Conservation (phyloP, 2,888 invertebrate genomes). For the Drosophila macrospina region DNA sequence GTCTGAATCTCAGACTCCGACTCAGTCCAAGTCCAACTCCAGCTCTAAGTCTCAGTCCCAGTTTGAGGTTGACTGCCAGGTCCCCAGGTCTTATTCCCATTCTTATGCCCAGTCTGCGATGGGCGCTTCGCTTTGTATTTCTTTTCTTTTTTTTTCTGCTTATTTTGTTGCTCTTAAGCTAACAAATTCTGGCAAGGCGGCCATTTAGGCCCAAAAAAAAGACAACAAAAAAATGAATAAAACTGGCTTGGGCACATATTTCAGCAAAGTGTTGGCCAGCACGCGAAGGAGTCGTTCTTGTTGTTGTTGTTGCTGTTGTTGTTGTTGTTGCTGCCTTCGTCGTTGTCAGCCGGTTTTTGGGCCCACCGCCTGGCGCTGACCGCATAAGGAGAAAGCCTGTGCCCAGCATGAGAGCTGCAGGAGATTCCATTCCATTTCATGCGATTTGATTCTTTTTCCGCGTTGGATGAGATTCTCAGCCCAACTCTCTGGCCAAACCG, state of each 20-base stretch:
- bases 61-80: constrained; percentile 52
- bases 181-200: constrained; percentile 77
- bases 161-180: constrained; percentile 55
- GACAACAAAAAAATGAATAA: constrained; percentile 15
- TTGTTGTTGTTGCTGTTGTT: constrained; percentile 7
- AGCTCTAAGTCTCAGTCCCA: constrained; percentile 19
- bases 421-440: constrained; percentile 28
- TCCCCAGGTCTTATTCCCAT: constrained; percentile 53
- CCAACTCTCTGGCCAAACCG: neutral
- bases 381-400: constrained; percentile 71
- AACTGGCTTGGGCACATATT: constrained; percentile 80
- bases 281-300: constrained; percentile 53
- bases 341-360: constrained; percentile 52
- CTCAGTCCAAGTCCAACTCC: constrained; percentile 45
- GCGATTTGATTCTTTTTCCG: constrained; percentile 51
- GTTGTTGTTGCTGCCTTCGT: constrained; percentile 4
- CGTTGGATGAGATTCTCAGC: constrained; percentile 43
- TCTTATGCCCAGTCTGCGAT: constrained; percentile 59
- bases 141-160: constrained; percentile 15
- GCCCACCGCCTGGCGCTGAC: constrained; percentile 54
- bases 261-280: constrained; percentile 78
- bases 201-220: constrained; percentile 58
- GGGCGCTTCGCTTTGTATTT: constrained; percentile 73
- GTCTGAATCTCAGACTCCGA: constrained; percentile 64
- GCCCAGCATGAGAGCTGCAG: constrained; percentile 28